Percentiles rank a stretch among this genome's conserved stretches.
phyloP scores from a whole-genome alignment of 2,113 vertebrate species.

The Bagarius yarrelli region DNA sequence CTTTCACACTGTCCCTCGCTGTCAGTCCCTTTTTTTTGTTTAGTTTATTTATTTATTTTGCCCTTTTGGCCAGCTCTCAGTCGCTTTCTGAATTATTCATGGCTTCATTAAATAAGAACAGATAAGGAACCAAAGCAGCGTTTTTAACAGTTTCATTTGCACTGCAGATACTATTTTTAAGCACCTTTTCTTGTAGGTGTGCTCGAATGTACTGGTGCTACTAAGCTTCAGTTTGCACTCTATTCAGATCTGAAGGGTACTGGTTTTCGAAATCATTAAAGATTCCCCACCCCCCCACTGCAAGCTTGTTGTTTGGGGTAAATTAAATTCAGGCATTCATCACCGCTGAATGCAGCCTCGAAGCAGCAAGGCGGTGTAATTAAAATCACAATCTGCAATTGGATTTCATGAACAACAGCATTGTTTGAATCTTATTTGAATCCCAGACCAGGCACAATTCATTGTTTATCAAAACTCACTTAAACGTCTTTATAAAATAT shows the following conservation, averaged over 20 bases:
- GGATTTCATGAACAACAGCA: constrained; percentile 9
- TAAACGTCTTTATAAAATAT: constrained; percentile 5
- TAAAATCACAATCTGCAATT: background rate
- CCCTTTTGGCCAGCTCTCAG: background rate
- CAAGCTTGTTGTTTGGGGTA: background rate
- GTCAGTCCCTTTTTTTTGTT: background rate
- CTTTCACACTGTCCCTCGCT: background rate
- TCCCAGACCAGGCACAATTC: constrained; percentile 1
- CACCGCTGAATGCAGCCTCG: background rate
- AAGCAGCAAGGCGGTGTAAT: background rate
- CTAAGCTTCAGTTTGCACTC: background rate
- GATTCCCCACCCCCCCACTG: background rate
- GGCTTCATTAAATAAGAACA: background rate
- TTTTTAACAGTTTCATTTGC: background rate
- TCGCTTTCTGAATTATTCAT: background rate
- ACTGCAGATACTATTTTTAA: background rate
- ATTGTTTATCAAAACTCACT: constrained; percentile 2
- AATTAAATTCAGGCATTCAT: constrained; percentile 4
- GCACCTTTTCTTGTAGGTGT: background rate
- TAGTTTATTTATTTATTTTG: background rate
- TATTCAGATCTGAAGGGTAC: background rate
- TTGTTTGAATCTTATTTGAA: background rate
- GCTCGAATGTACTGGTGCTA: background rate
- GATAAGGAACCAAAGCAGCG: background rate
- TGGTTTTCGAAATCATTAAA: background rate